Percentiles rank a stretch among this genome's conserved stretches.
Conservation (phyloP, 2,797 vertebrate species). For the Pangasius sanitwongsei region DNA sequence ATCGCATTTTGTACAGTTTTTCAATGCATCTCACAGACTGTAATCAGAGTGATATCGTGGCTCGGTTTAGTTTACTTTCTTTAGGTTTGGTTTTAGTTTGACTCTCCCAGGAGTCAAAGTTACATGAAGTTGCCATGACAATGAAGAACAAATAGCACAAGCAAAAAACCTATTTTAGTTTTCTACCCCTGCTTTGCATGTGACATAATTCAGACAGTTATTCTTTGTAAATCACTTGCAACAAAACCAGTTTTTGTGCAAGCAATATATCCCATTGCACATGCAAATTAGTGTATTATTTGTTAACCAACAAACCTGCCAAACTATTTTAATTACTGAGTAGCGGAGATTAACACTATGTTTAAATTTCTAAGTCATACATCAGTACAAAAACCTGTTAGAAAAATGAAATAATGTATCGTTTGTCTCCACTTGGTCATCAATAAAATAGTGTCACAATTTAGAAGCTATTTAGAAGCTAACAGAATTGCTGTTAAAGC, state of each 20-base stretch:
- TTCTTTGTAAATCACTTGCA: neutral
- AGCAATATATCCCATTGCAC: neutral
- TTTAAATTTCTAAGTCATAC: neutral
- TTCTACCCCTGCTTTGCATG: neutral
- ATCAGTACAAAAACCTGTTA: neutral
- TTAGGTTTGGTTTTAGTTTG: neutral
- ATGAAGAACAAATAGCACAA: neutral
- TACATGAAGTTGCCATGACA: neutral
- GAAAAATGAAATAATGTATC: neutral
- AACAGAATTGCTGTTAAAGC: neutral
- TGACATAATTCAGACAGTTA: neutral
- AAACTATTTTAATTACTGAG: neutral
- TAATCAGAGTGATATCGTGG: neutral
- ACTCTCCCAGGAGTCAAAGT: neutral
- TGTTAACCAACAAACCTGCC: neutral
- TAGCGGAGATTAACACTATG: neutral
- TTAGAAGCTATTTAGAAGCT: neutral
- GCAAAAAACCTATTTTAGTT: neutral
- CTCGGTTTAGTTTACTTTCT: neutral
- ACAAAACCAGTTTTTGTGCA: neutral
- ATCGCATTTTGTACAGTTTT: neutral
- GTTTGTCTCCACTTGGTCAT: neutral
- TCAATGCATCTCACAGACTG: neutral
- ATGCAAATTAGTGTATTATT: neutral
- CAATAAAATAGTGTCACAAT: neutral